Evolutionary conservation across 2,113 vertebrate species (phyloP), one percentile per base, ranked within the genome.

Genomic region (Ia io): DNA sequence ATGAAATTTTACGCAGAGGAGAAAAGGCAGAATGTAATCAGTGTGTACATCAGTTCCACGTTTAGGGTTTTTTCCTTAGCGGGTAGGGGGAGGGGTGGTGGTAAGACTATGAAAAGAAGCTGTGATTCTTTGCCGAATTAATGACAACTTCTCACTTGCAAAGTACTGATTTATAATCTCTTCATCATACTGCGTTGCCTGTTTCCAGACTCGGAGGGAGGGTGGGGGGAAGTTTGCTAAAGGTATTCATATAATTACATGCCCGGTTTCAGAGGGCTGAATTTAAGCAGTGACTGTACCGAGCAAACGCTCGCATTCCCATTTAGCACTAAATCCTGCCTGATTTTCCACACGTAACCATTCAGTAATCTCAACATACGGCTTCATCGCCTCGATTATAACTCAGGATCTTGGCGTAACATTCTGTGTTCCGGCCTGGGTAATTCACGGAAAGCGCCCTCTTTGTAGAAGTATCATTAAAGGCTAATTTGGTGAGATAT

Each of bases 401-500:
- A 83, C 85, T 90, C 73, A 13, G 53, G 56, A 30, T 79, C 85
- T 78, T 8, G 70, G 93, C 3, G 3, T 30, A 35, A 56, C 10
- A 44, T 30, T 73, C 35, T 2, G 56, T 16, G 40, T 70, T 85
- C 92, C 25, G 11, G 95, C 69, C 90, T 95, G 11, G 20, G 85
- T 86, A 88, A 94, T 82, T 96, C 95, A 86, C 44, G 32, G 65
- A 88, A 84, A 85, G 90, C 74, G 83, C 77, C 79, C 80, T 89
- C 79, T 94, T 93, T 95, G 97, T 76, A 65, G 71, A 85, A 53
- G 77, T 77, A 91, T 89, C 91, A 88, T 94, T 86, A 90, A 82
- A 91, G 91, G 94, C 93, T 96, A 95, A 97, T 94, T 96, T 93
- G 96, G 77, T 74, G 69, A 94, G 92, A 85, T 87, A 92, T 87